Evolutionary conservation across 2,797 vertebrate species (phyloP).

Genomic region (Synaphobranchus kaupii): DNA sequence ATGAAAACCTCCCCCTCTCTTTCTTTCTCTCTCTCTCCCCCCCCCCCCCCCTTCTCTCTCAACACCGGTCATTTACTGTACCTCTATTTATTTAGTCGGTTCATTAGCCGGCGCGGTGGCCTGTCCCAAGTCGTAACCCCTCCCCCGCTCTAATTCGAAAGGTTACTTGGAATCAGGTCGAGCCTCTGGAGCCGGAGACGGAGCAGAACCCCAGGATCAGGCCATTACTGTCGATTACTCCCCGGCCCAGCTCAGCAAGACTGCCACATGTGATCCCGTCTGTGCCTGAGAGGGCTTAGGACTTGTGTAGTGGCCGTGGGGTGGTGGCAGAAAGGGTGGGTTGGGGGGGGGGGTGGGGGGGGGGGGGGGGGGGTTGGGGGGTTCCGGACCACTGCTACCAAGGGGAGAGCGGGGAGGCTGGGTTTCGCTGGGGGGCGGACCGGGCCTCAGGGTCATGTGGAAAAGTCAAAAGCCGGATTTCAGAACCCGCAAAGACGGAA

Average conservation of each 20-base stretch:
- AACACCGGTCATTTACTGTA: constrained; percentile 59
- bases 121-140: constrained; percentile 44
- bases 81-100: constrained; percentile 64
- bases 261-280: constrained; percentile 63
- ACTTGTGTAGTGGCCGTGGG: constrained; percentile 45
- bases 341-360: constrained; percentile 10
- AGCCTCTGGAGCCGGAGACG: constrained; percentile 15
- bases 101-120: constrained; percentile 62
- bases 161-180: constrained; percentile 66
- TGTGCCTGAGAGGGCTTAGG: constrained; percentile 12
- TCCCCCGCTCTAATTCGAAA: constrained; percentile 60
- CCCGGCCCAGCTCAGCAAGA: constrained; percentile 74
- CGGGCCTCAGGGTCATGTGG: constrained; percentile 65
- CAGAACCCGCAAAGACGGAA: constrained; percentile 64
- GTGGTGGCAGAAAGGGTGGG: constrained; percentile 55
- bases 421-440: constrained; percentile 38
- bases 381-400: constrained; percentile 15
- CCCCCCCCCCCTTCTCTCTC: neutral
- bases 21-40: constrained; percentile 35
- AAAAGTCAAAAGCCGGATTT: constrained; percentile 70
- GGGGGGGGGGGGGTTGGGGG: constrained; percentile 19
- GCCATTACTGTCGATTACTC: constrained; percentile 70
- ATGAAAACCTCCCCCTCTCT: constrained; percentile 62
- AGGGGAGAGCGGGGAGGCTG: neutral
- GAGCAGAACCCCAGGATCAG: constrained; percentile 58